A percentile compares a stretch with the other conserved stretches of the same genome.
phyloP scores from a whole-genome alignment of 2,888 invertebrate genomes.

The Drosophila longiperda region DNA sequence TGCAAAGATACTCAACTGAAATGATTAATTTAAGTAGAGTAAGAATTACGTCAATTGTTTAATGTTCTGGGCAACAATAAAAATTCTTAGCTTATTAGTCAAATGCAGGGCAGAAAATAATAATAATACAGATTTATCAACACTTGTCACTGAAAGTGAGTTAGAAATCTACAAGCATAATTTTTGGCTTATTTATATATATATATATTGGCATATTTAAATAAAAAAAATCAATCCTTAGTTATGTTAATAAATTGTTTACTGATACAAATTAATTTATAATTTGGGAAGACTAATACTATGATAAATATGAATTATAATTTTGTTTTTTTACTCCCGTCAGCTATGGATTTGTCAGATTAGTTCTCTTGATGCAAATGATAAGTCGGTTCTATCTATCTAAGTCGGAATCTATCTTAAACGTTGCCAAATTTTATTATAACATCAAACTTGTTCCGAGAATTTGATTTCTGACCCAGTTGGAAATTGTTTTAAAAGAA shows the following conservation, averaged over 20 bases:
- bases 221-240: neutral
- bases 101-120: constrained; percentile 5
- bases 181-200: neutral
- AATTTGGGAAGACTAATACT: neutral
- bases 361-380: neutral
- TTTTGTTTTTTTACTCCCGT: neutral
- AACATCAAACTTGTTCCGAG: neutral
- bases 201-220: too few relatives aligned
- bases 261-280: neutral
- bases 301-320: neutral
- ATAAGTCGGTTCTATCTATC: neutral
- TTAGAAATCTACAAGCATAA: neutral
- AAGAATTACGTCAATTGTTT: neutral
- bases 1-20: neutral
- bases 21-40: constrained; percentile 15
- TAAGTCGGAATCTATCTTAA: neutral
- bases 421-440: neutral
- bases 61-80: neutral
- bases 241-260: neutral
- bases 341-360: too few relatives aligned
- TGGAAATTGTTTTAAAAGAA: too few relatives aligned
- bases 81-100: neutral
- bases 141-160: neutral
- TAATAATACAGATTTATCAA: neutral
- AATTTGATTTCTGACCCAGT: too few relatives aligned